A percentile compares a stretch with the other conserved stretches of the same genome.
phyloP scores from a whole-genome alignment of 2,113 vertebrate species.

The Aramus guarauna region DNA sequence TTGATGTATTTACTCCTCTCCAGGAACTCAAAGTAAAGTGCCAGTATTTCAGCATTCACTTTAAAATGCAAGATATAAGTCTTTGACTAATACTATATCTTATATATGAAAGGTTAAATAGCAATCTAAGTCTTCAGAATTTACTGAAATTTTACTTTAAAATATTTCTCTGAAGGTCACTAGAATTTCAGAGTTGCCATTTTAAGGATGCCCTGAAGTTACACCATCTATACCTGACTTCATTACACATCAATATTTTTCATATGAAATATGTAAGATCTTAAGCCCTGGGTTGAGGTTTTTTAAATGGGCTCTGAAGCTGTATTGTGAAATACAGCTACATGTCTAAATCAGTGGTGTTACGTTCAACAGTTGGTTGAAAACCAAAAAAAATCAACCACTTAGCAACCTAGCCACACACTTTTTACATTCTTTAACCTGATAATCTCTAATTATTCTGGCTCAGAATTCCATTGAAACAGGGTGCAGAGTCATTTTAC shows the following conservation, averaged over 20 bases:
- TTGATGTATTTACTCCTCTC: background rate
- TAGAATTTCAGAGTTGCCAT: background rate
- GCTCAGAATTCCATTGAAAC: background rate
- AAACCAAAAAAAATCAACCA: background rate
- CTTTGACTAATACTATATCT: background rate
- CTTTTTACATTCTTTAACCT: conserved; percentile 4
- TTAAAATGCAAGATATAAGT: background rate
- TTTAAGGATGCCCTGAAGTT: background rate
- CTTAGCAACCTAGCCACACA: background rate
- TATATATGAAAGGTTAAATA: background rate
- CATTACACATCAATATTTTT: background rate
- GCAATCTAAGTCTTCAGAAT: background rate
- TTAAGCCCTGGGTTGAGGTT: background rate
- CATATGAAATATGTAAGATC: background rate
- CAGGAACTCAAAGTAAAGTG: background rate
- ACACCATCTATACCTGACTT: background rate
- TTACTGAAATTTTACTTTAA: background rate
- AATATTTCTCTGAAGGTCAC: background rate
- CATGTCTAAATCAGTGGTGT: background rate
- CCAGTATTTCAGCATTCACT: background rate
- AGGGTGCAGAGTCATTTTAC: background rate
- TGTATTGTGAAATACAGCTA: background rate
- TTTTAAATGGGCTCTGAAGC: background rate
- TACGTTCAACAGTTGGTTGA: background rate
- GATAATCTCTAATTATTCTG: conserved; percentile 15